A percentile compares a stretch with the other conserved stretches of the same genome.
phyloP scores from a whole-genome alignment of 2,113 vertebrate genomes.

The Chionodraco myersi region DNA sequence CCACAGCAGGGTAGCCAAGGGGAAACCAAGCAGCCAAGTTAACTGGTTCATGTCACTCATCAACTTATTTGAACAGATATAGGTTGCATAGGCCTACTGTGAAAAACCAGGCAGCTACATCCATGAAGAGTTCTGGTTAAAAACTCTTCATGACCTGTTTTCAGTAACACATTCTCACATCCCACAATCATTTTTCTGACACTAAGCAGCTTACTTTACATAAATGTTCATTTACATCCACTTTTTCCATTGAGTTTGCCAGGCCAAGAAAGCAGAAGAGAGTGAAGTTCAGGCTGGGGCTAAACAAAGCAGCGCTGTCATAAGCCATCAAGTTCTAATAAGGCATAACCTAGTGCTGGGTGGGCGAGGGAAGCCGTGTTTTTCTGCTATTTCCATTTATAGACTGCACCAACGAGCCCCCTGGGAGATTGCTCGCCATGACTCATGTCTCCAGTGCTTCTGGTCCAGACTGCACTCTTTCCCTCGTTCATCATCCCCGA shows the following conservation, averaged over 20 bases:
- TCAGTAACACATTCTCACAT: constrained; percentile 23
- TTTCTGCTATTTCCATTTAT: constrained; percentile 84
- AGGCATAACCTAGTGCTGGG: constrained; percentile 80
- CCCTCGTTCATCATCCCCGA: constrained; percentile 39
- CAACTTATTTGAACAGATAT: constrained; percentile 70
- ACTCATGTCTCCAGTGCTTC: constrained; percentile 82
- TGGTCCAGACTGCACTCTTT: constrained; percentile 69
- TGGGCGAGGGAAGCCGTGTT: constrained; percentile 83
- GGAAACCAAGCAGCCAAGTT: constrained; percentile 75
- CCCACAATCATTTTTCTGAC: constrained; percentile 46
- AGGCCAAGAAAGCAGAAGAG: constrained; percentile 31
- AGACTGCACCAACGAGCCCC: constrained; percentile 80
- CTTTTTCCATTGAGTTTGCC: constrained; percentile 48
- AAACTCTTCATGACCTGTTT: constrained; percentile 60
- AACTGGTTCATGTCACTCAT: constrained; percentile 80
- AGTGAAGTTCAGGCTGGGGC: constrained; percentile 59
- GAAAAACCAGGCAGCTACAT: constrained; percentile 28
- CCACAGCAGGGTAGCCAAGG: constrained; percentile 69
- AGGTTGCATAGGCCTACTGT: constrained; percentile 22
- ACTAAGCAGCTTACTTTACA: constrained; percentile 58
- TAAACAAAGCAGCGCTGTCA: constrained; percentile 77
- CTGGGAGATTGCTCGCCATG: constrained; percentile 75
- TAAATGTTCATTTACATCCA: constrained; percentile 46
- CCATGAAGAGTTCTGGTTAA: constrained; percentile 12
- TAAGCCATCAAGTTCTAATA: constrained; percentile 80